Evolutionary conservation across 2,888 invertebrate genomes (phyloP).

Genomic region (Rhagium mordax): DNA sequence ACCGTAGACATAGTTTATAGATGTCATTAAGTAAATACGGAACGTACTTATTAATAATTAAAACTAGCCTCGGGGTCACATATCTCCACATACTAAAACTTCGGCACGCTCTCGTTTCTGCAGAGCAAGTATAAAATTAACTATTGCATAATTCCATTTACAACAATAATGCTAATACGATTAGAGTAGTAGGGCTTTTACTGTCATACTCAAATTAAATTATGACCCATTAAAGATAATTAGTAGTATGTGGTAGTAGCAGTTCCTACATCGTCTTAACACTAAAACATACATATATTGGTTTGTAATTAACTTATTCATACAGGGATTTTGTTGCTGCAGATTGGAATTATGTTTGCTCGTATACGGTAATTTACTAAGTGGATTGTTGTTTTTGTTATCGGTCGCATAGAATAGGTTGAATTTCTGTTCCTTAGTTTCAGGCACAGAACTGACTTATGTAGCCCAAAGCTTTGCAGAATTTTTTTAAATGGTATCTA

Average conservation of each 20-base stretch:
- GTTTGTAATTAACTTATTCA: constrained; percentile 17
- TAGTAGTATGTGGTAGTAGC: constrained; percentile 19
- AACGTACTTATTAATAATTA: neutral
- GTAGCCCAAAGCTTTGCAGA: no score
- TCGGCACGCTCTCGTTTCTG: neutral
- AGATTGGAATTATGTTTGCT: neutral
- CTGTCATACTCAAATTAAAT: constrained; percentile 14
- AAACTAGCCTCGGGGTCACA: neutral
- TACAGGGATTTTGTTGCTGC: neutral
- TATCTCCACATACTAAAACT: neutral
- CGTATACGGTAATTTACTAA: neutral
- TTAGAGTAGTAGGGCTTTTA: constrained; percentile 12
- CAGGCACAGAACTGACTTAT: no score
- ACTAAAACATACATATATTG: constrained; percentile 8
- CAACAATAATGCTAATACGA: constrained; percentile 12
- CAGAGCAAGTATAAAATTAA: constrained; percentile 9
- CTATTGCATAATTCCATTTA: constrained; percentile 14
- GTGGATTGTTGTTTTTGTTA: neutral
- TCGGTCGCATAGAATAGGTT: no score
- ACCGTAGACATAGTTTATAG: neutral
- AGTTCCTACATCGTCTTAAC: constrained; percentile 10
- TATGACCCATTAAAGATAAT: constrained; percentile 25
- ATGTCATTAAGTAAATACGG: neutral
- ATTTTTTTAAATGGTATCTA: no score
- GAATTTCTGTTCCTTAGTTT: no score